A percentile compares a stretch with the other conserved stretches of the same genome.
These are phyloP conservation scores for Helicoverpa armigera DNA, from an alignment of 1,140 invertebrate species.

Conservation along the genomic window DNA sequence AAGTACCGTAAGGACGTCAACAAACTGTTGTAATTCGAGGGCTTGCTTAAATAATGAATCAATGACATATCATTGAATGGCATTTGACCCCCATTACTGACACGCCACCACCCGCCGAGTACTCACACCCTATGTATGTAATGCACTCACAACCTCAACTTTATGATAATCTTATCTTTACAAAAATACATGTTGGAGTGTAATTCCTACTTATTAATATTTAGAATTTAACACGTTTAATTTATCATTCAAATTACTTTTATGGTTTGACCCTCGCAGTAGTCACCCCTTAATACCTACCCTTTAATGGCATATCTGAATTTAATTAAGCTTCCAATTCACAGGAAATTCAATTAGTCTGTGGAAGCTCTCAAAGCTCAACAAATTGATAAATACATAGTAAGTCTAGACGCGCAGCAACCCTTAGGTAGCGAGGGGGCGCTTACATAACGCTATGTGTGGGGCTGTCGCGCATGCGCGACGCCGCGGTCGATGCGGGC, in stretches of 20 bases:
- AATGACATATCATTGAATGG: not conserved
- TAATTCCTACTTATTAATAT: too few relatives aligned
- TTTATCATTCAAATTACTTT: too few relatives aligned
- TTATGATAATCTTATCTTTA: too few relatives aligned
- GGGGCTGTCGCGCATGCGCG: constrained; percentile 21
- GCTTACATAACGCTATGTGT: not conserved
- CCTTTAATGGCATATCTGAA: too few relatives aligned
- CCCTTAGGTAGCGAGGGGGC: constrained; percentile 9
- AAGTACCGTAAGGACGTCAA: too few relatives aligned
- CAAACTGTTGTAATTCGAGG: not conserved
- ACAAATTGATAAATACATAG: constrained; percentile 14
- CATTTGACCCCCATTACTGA: not conserved
- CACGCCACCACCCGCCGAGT: not conserved
- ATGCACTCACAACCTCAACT: too few relatives aligned
- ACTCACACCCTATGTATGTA: not conserved
- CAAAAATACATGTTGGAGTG: too few relatives aligned
- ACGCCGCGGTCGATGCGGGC: constrained; percentile 11
- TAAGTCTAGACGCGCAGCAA: constrained; percentile 6
- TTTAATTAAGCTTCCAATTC: too few relatives aligned
- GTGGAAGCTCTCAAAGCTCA: constrained; percentile 1
- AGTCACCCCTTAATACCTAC: too few relatives aligned
- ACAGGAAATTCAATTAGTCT: too few relatives aligned
- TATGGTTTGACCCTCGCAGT: too few relatives aligned
- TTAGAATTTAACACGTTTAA: too few relatives aligned
- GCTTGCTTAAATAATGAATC: not conserved